Evolutionary conservation across 2,888 invertebrate species (phyloP), one percentile per base, ranked within the genome.

Genomic region (Osmoderma eremita): DNA sequence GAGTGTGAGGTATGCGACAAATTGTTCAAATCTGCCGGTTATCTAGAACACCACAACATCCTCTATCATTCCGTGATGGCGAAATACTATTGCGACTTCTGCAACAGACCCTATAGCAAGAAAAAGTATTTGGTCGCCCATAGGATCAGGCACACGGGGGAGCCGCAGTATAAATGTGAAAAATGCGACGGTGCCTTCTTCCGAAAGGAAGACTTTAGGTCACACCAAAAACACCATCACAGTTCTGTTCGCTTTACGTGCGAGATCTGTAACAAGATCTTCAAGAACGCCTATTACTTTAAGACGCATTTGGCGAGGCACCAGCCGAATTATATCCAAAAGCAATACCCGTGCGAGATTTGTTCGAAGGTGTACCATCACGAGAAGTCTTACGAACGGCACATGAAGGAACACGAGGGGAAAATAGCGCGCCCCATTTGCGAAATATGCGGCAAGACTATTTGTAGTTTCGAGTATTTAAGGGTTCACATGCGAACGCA

Each of bases 401-500:
- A 65, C 61, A 36, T 58, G 41, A 65, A 58, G 24, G 50, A 20
- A 2, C 65, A 65, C 42, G n/a, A 17, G n/a, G 18, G 18, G 13
- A 18, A 24, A 1, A 45, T 30, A 17, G n/a, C 30, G 17, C 10
- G 22, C 4, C 30, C 17, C 58, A 10, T 30, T n/a, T 72, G 72
- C 45, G 67, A 69, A 10, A 70, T 70, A 8, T 72, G 72, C 41
- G 70, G 69, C 0, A 71, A 72, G 41, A 39, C 39, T 10, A 45
- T 64, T 0, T 88, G 85, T 69, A 90, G 89, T 74, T 84, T 87
- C 69, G 88, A 90, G 67, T 88, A 90, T 71, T 82, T 94, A 56
- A 85, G 89, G 74, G 86, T 90, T 18, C 94, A 94, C 76, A 88
- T 89, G 80, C 88, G 90, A 77, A 92, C 90, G 67, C 93, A 93